Evolutionary conservation across 2,797 vertebrate species (phyloP).

Genomic region (Periophthalmus magnuspinnatus): DNA sequence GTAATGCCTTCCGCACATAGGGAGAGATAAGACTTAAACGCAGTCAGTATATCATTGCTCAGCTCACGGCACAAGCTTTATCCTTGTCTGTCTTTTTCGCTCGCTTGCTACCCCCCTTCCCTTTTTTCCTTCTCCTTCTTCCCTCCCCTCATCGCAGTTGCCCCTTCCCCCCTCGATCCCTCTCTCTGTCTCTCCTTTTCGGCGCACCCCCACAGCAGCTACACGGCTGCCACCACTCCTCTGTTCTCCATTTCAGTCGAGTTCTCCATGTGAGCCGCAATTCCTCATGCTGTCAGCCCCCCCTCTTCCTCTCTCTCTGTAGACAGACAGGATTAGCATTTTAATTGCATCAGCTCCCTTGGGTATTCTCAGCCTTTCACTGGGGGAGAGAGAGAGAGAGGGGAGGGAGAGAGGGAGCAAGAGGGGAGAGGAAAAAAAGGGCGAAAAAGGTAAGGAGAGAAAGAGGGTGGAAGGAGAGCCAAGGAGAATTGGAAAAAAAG

Average conservation of each 20-base stretch:
- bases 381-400: constrained; percentile 75
- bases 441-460: constrained; percentile 58
- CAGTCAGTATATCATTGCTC: constrained; percentile 79
- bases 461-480: constrained; percentile 72
- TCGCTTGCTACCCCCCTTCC: constrained; percentile 73
- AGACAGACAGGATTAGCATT: constrained; percentile 90
- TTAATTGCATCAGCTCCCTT: constrained; percentile 89
- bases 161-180: constrained; percentile 59
- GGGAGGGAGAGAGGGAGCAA: constrained; percentile 57
- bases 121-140: constrained; percentile 72
- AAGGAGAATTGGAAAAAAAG: constrained; percentile 75
- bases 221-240: constrained; percentile 51
- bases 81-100: constrained; percentile 77
- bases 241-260: constrained; percentile 86
- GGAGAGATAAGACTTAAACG: constrained; percentile 76
- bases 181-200: constrained; percentile 66
- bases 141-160: constrained; percentile 58
- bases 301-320: constrained; percentile 82
- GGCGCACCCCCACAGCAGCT: constrained; percentile 47
- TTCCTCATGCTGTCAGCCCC: constrained; percentile 88
- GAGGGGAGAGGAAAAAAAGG: constrained; percentile 52
- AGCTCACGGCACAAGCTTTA: constrained; percentile 77
- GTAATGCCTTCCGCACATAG: constrained; percentile 77
- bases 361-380: constrained; percentile 87
- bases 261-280: constrained; percentile 86